phyloP scores from a whole-genome alignment of 2,113 vertebrate species.

The Coturnix japonica region DNA sequence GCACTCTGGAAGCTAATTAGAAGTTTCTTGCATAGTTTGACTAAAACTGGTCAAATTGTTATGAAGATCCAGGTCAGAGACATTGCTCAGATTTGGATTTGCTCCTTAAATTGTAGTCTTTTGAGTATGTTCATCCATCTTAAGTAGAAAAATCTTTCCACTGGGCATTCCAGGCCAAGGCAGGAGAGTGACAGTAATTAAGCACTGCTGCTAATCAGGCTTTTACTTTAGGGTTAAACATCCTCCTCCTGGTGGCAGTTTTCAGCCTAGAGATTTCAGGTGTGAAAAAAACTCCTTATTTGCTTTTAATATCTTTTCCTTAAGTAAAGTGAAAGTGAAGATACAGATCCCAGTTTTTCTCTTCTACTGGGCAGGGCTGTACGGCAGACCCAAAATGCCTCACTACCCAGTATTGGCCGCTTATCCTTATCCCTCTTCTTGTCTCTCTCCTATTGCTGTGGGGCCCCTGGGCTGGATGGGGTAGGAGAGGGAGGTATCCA shows the following conservation, averaged over 20 bases:
- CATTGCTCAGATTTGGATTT: neutral
- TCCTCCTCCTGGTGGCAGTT: neutral
- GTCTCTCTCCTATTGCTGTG: neutral
- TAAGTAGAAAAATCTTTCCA: neutral
- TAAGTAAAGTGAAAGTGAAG: neutral
- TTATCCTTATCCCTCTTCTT: neutral
- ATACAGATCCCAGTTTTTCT: neutral
- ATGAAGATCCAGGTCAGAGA: neutral
- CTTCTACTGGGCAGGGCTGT: neutral
- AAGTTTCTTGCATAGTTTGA: neutral
- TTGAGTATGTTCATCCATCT: neutral
- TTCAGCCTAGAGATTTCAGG: neutral
- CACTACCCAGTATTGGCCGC: neutral
- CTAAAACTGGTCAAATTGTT: neutral
- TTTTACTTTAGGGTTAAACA: neutral
- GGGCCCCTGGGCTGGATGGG: neutral
- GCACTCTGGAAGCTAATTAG: neutral
- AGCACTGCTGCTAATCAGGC: neutral
- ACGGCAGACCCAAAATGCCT: accelerated
- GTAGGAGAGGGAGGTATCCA: neutral
- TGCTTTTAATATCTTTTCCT: neutral
- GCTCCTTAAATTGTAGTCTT: neutral
- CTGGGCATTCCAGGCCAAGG: neutral
- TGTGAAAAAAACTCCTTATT: neutral
- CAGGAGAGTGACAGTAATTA: neutral